Evolutionary conservation across 2,113 vertebrate genomes (phyloP), one percentile per base, ranked within the genome.

Genomic region (Ciconia stormi): DNA sequence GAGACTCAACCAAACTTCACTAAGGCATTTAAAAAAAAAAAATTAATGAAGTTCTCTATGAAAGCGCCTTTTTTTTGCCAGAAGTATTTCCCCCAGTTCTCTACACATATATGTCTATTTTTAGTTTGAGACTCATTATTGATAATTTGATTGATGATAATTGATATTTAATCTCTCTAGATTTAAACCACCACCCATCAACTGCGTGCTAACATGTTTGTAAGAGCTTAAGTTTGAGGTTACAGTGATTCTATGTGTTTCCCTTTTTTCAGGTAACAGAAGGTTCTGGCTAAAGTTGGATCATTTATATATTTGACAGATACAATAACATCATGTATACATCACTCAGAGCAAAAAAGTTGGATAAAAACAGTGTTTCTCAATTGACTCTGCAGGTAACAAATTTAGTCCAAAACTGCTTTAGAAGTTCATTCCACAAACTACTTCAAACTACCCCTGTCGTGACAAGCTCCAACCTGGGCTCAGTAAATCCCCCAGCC

Each of bases 41-140:
- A 47, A 30, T 52, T 10, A 83, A 56, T 30, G 3, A 34, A 26
- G 4, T 65, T 32, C 15, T 86, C 27, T 13, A 40, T 25, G 2
- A 47, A 59, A 81, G 15, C 7, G 3, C 21, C 2, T 65, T 58
- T 59, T 6, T 79, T 67, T 13, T 80, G 30, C 42, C n/a, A 49
- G 63, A 74, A 53, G 12, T 50, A 84, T 40, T 44, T 63, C 29
- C 92, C 70, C 79, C 9, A 10, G 52, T 62, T 86, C 44, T 90
- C 52, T 63, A 59, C 42, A 82, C 11, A n/a, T 4, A 10, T 1
- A 29, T 12, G n/a, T 18, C 79, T 82, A 44, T 86, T 96, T 95
- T 90, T 95, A 90, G 77, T 74, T 91, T 71, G 49, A 88, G 42
- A n/a, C 40, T 93, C 71, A 71, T 29, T 82, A 85, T 38, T 71